Evolutionary conservation across 1,140 invertebrate species (phyloP).

Genomic region (Drusus annulatus): DNA sequence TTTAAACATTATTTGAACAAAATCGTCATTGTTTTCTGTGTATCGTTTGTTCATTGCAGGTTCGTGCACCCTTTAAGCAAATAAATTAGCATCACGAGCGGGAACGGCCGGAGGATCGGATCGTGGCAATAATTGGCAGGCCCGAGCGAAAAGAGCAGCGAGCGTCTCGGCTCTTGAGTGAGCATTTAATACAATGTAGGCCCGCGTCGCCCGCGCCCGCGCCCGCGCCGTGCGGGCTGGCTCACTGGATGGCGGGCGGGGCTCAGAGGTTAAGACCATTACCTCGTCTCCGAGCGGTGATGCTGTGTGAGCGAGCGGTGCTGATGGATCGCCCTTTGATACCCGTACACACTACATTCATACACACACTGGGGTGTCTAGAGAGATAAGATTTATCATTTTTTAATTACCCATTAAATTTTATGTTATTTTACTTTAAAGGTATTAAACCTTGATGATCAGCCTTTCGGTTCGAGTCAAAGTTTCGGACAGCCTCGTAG

Average conservation of each 20-base stretch:
- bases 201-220: not conserved
- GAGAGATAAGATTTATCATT: too few relatives aligned
- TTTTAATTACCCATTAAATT: too few relatives aligned
- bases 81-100: constrained; percentile 38
- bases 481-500: too few relatives aligned
- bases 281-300: constrained; percentile 26
- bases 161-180: constrained; percentile 13
- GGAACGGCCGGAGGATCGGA: constrained; percentile 13
- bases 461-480: too few relatives aligned
- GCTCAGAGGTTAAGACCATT: constrained; percentile 27
- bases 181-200: constrained; percentile 41
- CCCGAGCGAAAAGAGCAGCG: constrained; percentile 12
- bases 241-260: not conserved
- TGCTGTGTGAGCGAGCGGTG: not conserved
- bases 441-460: too few relatives aligned
- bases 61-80: constrained; percentile 1
- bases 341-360: not conserved
- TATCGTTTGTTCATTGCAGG: too few relatives aligned
- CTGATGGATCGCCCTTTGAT: not conserved
- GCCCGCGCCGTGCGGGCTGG: too few relatives aligned
- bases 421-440: too few relatives aligned
- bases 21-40: too few relatives aligned
- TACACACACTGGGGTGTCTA: not conserved
- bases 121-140: constrained; percentile 25
- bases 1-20: too few relatives aligned